Percentiles rank a stretch among this genome's conserved stretches.
Conservation (phyloP, 2,113 vertebrate species). For the Hystrix cristata region DNA sequence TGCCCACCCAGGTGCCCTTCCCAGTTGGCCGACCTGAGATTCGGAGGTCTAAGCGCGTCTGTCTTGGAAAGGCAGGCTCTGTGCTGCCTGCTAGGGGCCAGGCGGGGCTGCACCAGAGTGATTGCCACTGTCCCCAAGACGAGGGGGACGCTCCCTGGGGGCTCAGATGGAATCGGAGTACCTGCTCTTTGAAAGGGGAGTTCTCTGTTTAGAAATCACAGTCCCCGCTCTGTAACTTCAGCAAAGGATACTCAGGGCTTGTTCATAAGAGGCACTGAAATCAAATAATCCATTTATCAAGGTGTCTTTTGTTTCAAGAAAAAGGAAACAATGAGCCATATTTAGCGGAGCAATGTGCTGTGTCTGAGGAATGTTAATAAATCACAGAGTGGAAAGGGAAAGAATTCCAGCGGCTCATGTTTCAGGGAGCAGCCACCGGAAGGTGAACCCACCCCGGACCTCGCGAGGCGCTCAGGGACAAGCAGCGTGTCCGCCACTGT, state of each 20-base stretch:
- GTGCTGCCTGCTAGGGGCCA: neutral
- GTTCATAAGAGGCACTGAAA: constrained; percentile 42
- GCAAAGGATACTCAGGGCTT: neutral
- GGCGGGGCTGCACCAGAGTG: neutral
- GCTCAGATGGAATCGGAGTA: neutral
- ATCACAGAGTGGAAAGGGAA: neutral
- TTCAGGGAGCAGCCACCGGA: neutral
- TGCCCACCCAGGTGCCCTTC: neutral
- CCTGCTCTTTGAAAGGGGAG: neutral
- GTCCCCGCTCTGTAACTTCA: neutral
- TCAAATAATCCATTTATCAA: constrained; percentile 71
- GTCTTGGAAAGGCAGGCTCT: neutral
- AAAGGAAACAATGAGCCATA: neutral
- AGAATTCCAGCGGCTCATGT: neutral
- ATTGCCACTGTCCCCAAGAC: neutral
- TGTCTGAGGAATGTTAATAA: constrained; percentile 68
- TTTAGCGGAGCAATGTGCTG: constrained; percentile 50
- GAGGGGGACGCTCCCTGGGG: neutral
- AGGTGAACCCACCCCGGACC: neutral
- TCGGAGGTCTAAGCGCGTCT: neutral
- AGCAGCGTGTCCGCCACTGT: neutral
- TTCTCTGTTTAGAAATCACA: neutral
- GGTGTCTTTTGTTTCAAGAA: constrained; percentile 74
- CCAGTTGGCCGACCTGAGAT: rapidly evolving
- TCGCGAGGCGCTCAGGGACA: neutral